Evolutionary conservation across 2,888 invertebrate genomes (phyloP).

Genomic region (Hemicrepidius hirtus): DNA sequence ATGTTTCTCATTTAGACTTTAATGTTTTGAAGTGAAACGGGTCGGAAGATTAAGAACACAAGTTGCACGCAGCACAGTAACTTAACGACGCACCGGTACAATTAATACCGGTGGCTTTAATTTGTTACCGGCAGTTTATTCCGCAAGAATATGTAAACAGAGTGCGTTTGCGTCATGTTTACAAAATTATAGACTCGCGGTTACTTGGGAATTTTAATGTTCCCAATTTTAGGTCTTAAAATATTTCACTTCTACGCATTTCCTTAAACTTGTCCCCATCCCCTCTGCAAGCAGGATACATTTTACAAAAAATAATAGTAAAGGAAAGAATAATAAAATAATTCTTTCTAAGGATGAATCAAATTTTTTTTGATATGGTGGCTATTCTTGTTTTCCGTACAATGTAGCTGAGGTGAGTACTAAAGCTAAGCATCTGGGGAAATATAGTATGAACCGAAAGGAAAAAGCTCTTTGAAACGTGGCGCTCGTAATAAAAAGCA

Average conservation of each 20-base stretch:
- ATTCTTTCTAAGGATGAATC: no score
- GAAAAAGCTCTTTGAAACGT: constrained; percentile 59
- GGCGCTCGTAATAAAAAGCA: constrained; percentile 59
- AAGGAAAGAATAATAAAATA: no score
- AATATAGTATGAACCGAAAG: constrained; percentile 57
- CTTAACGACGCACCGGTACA: constrained; percentile 62
- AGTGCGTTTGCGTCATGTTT: constrained; percentile 64
- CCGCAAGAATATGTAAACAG: constrained; percentile 67
- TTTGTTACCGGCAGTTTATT: constrained; percentile 67
- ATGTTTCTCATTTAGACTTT: constrained; percentile 59
- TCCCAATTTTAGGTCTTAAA: constrained; percentile 61
- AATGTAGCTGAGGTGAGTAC: constrained; percentile 55
- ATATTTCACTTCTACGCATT: constrained; percentile 29
- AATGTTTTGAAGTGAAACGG: constrained; percentile 59
- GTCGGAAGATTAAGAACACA: constrained; percentile 61
- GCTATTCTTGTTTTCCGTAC: constrained; percentile 24
- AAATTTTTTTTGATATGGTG: neutral
- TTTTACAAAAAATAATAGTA: no score
- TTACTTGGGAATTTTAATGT: constrained; percentile 63
- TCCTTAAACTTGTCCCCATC: no score
- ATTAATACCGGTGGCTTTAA: constrained; percentile 67
- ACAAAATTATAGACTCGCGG: constrained; percentile 65
- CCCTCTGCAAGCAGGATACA: no score
- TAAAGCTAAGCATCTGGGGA: constrained; percentile 58
- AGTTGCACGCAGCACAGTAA: constrained; percentile 56